phyloP scores from a whole-genome alignment of 2,888 invertebrate species.

The Polyploca ridens region DNA sequence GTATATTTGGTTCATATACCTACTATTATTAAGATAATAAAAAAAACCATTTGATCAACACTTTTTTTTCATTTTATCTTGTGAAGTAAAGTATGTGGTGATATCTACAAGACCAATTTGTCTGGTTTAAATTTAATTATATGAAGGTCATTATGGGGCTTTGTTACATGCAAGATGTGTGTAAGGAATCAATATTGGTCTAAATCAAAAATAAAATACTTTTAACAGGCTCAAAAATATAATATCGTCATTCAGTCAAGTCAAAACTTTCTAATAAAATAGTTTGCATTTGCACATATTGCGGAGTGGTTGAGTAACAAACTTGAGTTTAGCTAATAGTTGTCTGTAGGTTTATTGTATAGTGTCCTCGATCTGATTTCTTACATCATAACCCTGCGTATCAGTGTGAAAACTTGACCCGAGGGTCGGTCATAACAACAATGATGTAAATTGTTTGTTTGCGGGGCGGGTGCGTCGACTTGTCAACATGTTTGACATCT shows the following conservation, averaged over 20 bases:
- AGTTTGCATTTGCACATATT: no score
- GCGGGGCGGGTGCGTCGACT: constrained; percentile 58
- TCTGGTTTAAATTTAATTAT: background rate
- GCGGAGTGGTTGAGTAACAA: no score
- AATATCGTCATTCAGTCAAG: no score
- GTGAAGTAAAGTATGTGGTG: no score
- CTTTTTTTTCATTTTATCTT: constrained; percentile 9
- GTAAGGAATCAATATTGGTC: no score
- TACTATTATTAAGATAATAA: constrained; percentile 44
- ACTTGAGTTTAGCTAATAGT: background rate
- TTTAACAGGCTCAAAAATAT: no score
- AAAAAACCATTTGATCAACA: constrained; percentile 32
- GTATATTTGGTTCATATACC: constrained; percentile 58
- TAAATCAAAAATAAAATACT: no score
- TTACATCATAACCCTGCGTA: constrained; percentile 54
- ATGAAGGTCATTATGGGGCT: no score
- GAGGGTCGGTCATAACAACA: constrained; percentile 42
- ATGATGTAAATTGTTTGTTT: constrained; percentile 68
- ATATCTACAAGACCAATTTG: constrained; percentile 1
- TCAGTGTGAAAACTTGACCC: constrained; percentile 66
- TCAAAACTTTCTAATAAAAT: no score
- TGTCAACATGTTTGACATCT: constrained; percentile 28
- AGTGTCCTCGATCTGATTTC: constrained; percentile 19
- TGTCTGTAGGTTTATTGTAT: background rate
- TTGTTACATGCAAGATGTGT: no score